Evolutionary conservation across 2,888 invertebrate species (phyloP).

Genomic region (Chymomyza procnemis): DNA sequence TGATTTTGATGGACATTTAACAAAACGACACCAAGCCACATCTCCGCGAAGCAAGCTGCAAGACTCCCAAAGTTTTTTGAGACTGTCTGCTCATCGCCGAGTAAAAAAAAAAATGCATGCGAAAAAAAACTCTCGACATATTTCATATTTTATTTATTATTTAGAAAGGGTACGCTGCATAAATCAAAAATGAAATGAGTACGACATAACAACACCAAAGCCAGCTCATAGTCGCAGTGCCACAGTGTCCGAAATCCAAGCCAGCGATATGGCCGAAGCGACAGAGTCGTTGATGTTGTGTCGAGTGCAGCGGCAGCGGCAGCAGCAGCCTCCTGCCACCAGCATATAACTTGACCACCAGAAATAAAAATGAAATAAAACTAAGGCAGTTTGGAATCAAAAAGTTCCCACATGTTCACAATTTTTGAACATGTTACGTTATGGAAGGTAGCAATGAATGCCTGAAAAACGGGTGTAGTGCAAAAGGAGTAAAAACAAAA

Average conservation of each 20-base stretch:
- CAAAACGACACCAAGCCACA: slow-evolving; percentile 69
- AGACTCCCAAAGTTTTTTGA: not conserved
- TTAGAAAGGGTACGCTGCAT: slow-evolving; percentile 71
- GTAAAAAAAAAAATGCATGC: slow-evolving; percentile 17
- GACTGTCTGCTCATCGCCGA: slow-evolving; percentile 24
- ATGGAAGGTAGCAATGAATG: slow-evolving; percentile 17
- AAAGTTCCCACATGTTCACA: slow-evolving; percentile 74
- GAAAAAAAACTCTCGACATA: slow-evolving; percentile 52
- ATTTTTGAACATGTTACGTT: slow-evolving; percentile 61
- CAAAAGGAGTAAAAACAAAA: slow-evolving; percentile 28
- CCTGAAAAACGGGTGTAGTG: slow-evolving; percentile 31
- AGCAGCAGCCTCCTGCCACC: slow-evolving; percentile 38
- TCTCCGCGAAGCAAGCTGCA: slow-evolving; percentile 18
- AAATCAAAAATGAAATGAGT: slow-evolving; percentile 75
- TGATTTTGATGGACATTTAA: slow-evolving; percentile 76
- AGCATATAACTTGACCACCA: slow-evolving; percentile 55
- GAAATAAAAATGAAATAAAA: slow-evolving; percentile 39
- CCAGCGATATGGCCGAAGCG: slow-evolving; percentile 15
- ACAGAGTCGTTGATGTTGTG: slow-evolving; percentile 48
- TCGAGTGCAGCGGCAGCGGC: slow-evolving; percentile 41
- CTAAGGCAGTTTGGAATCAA: slow-evolving; percentile 26
- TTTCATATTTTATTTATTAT: slow-evolving; percentile 76
- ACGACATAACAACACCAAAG: slow-evolving; percentile 68
- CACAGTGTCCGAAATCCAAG: slow-evolving; percentile 11
- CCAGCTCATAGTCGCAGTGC: slow-evolving; percentile 23